These are phyloP conservation scores for Tipula vernalis DNA, from an alignment of 2,888 invertebrate genomes.

Conservation along the genomic window DNA sequence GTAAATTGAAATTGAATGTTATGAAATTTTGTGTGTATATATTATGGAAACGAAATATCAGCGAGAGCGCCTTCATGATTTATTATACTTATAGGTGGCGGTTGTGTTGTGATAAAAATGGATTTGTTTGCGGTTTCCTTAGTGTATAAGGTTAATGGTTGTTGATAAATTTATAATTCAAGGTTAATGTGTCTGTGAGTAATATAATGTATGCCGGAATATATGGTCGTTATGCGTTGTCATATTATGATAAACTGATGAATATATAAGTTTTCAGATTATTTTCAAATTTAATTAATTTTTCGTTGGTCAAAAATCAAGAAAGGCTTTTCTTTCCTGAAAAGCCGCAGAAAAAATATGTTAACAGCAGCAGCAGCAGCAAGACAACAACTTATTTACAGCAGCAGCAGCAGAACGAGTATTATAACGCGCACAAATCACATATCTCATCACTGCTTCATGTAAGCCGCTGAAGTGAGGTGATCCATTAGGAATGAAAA, in stretches of 20 bases:
- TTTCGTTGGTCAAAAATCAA: no score
- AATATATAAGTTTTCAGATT: no score
- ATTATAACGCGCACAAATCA: no score
- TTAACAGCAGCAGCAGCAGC: no score
- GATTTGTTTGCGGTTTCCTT: not conserved
- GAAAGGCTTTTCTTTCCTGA: no score
- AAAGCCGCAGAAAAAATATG: no score
- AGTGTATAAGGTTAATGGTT: not conserved
- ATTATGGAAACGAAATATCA: not conserved
- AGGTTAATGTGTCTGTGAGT: not conserved
- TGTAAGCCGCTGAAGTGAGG: no score
- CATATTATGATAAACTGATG: not conserved
- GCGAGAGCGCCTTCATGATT: not conserved
- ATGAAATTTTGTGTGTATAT: not conserved
- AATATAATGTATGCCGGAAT: not conserved
- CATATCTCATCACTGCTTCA: no score
- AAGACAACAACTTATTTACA: no score
- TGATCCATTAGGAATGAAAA: no score
- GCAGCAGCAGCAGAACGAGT: no score
- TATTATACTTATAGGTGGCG: not conserved
- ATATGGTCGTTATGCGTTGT: not conserved
- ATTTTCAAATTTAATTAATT: no score
- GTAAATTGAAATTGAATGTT: not conserved
- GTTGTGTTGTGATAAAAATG: not conserved
- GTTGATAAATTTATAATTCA: not conserved